These are phyloP conservation scores for Shargacucullia verbasci DNA, from an alignment of 2,888 invertebrate species.

Conservation along the genomic window DNA sequence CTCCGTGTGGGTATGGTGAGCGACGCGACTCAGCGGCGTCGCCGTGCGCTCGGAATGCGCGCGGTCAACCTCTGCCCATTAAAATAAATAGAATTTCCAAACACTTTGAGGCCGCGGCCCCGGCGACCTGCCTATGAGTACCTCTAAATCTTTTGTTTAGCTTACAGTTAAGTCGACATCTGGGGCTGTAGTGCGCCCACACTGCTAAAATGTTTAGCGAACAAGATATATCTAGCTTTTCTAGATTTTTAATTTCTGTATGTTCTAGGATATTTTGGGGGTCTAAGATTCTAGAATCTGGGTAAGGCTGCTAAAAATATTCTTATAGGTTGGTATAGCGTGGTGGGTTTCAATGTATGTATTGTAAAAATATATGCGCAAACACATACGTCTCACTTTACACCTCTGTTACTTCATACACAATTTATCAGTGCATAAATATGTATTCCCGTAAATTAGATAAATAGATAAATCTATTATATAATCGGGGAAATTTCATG, in stretches of 20 bases:
- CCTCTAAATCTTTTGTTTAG: slow-evolving; percentile 61
- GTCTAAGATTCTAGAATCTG: too few species aligned
- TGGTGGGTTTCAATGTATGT: too few species aligned
- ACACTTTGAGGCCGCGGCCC: slow-evolving; percentile 61
- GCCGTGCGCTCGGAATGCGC: slow-evolving; percentile 71
- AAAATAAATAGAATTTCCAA: slow-evolving; percentile 73
- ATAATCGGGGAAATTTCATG: too few species aligned
- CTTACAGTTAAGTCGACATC: slow-evolving; percentile 51
- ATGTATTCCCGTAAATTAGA: too few species aligned
- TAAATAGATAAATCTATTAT: not conserved
- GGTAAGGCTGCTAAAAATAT: too few species aligned
- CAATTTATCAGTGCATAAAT: too few species aligned
- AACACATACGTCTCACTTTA: too few species aligned
- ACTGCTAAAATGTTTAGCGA: slow-evolving; percentile 9
- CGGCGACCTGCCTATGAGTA: slow-evolving; percentile 54
- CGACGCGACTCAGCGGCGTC: slow-evolving; percentile 66
- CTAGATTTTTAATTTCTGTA: not conserved
- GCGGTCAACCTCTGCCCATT: slow-evolving; percentile 74
- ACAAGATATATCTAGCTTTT: not conserved
- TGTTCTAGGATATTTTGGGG: too few species aligned
- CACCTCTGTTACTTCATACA: too few species aligned
- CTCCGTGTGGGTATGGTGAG: slow-evolving; percentile 60
- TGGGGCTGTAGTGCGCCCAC: slow-evolving; percentile 29
- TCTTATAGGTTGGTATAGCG: too few species aligned
- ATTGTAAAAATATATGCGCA: too few species aligned